Evolutionary conservation across 2,888 invertebrate species (phyloP).

Genomic region (Heliconius ismenius): DNA sequence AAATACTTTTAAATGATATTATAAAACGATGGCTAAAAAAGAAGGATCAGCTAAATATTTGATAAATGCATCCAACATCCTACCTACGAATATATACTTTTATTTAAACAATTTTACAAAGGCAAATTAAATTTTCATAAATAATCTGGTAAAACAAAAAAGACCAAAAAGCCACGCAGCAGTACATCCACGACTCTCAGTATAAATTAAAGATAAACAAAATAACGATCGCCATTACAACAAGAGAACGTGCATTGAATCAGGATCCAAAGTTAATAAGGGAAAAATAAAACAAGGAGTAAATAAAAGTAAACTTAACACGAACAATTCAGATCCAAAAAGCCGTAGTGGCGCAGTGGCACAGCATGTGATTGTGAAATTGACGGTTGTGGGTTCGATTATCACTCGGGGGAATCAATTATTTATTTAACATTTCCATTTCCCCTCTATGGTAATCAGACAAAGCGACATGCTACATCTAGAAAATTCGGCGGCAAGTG

Average conservation of each 20-base stretch:
- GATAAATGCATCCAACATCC: neutral
- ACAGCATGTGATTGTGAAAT: neutral
- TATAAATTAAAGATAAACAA: conserved; percentile 37
- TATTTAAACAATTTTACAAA: neutral
- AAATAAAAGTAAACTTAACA: conserved; percentile 55
- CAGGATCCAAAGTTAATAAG: conserved; percentile 50
- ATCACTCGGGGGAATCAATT: neutral
- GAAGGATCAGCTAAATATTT: neutral
- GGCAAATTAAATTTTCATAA: conserved; percentile 9
- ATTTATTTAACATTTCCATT: neutral
- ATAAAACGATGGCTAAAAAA: neutral
- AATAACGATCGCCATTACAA: conserved; percentile 47
- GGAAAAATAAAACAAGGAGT: conserved; percentile 50
- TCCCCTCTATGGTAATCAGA: neutral
- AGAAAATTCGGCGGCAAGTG: neutral
- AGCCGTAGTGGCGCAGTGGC: conserved; percentile 31
- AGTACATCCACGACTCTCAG: conserved; percentile 26
- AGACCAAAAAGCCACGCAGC: conserved; percentile 23
- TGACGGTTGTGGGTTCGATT: neutral
- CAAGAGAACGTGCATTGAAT: conserved; percentile 40
- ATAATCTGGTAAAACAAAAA: conserved; percentile 17
- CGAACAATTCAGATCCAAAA: conserved; percentile 60
- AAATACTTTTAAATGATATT: no score
- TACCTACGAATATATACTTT: no score
- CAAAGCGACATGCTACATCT: neutral